A percentile compares a stretch with the other conserved stretches of the same genome.
Conservation (phyloP, 2,888 invertebrate species). For the Willowsia nigromaculata region DNA sequence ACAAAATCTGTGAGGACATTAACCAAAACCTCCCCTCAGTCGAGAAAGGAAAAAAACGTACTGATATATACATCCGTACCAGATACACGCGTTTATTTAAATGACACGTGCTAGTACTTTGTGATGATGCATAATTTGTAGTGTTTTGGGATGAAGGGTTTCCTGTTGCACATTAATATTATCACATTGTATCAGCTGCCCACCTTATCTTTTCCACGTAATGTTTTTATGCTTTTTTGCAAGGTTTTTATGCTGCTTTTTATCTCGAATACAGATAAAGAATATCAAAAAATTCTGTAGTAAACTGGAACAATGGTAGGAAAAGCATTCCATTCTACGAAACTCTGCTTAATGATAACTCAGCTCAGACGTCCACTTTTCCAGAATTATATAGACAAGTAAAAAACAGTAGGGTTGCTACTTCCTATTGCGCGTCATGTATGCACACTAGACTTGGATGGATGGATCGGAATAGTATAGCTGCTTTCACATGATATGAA, state of each 20-base stretch:
- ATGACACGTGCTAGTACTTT: not conserved
- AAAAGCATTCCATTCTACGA: not conserved
- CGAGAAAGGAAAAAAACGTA: not conserved
- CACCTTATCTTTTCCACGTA: not conserved
- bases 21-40: not conserved
- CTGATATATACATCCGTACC: not conserved
- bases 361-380: not conserved
- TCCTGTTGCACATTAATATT: conserved; percentile 6
- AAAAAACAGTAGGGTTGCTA: not conserved
- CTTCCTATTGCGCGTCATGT: not conserved
- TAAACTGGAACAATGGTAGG: not conserved
- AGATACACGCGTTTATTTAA: not conserved
- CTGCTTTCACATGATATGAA: not conserved
- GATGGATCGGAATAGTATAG: not conserved
- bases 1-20: not conserved
- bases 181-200: not conserved
- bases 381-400: not conserved
- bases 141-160: not conserved
- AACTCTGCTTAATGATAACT: conserved; percentile 7
- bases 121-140: not conserved
- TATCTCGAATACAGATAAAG: not conserved
- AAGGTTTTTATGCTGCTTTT: not conserved
- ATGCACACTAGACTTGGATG: not conserved
- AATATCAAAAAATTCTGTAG: not conserved
- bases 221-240: not conserved